Evolutionary conservation across 2,797 vertebrate genomes (phyloP).

Genomic region (Notolabrus celidotus): DNA sequence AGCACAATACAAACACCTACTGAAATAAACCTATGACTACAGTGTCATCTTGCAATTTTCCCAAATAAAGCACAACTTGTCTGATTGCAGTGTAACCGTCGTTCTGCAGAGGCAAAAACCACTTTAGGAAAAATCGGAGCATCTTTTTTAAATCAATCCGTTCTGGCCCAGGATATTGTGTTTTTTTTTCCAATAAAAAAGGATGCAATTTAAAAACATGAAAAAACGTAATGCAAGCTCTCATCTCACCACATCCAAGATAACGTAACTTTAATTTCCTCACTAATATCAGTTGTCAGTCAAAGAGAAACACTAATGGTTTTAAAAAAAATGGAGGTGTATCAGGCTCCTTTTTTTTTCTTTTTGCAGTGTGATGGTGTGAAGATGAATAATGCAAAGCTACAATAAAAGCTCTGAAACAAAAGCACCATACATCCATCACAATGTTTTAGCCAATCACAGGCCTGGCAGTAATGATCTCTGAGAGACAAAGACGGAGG

Average conservation of each 20-base stretch:
- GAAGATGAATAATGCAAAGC: constrained; percentile 73
- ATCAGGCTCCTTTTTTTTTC: constrained; percentile 29
- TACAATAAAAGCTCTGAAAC: constrained; percentile 61
- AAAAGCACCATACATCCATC: constrained; percentile 59
- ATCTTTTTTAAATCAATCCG: constrained; percentile 2
- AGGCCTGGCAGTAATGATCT: constrained; percentile 63
- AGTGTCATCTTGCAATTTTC: neutral
- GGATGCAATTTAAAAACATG: neutral
- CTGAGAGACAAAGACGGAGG: constrained; percentile 62
- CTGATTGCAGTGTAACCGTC: constrained; percentile 22
- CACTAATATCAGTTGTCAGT: constrained; percentile 6
- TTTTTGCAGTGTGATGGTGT: constrained; percentile 25
- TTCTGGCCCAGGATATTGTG: constrained; percentile 1
- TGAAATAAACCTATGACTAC: neutral
- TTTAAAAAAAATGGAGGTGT: neutral
- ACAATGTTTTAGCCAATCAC: constrained; percentile 44
- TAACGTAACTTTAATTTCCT: constrained; percentile 17
- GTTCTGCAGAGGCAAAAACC: constrained; percentile 5
- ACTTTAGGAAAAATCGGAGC: constrained; percentile 15
- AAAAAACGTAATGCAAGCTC: neutral
- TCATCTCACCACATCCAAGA: constrained; percentile 10
- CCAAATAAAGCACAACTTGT: neutral
- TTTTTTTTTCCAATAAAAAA: constrained; percentile 4
- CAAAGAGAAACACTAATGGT: constrained; percentile 18
- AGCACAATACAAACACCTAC: neutral